Evolutionary conservation across 2,888 invertebrate genomes (phyloP), one percentile per base, ranked within the genome.

Genomic region (Neelides folsomi): DNA sequence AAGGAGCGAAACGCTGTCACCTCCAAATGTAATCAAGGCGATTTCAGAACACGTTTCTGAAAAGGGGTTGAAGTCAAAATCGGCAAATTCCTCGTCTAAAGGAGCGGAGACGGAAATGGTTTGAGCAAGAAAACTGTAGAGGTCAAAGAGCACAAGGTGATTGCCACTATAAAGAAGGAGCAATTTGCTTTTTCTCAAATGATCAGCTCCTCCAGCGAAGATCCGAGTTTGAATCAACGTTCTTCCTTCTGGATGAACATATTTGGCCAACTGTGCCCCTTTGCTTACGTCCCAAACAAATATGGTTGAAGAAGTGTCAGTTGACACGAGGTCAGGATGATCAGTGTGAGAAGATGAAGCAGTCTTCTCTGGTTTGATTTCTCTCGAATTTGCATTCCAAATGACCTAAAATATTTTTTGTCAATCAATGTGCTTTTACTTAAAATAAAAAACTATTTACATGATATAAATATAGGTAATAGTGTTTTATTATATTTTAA

Each of bases 161-260:
- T 62, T 60, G 2, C 56, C 56, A 20, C 51, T 52, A 47, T 63
- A 63, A 15, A 63, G 48, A 27, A 63, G 50, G 35, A 59, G 60
- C 1, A 60, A 39, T 52, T 62, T 62, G 1, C 59, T 54, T 16
- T 55, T 52, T 19, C 54, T 55, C 59, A 60, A 61, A 9, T 49
- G 44, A 49, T 63, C 63, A 9, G 59, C 53, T 8, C 63, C 63
- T 20, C 47, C 49, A 2, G 58, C 47, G 44, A 58, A 52, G 3
- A 27, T 3, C 50, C 58, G 59, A 2, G 59, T 44, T 47, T 58
- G 59, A 18, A 63, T 36, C 1, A 63, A 19, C n/a, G 47, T 52
- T n/a, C 55, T 54, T 7, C 54, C 49, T 19, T 62, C 61, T 4
- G 63, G 58, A 49, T 63, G 63, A 13, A 19, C 39, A 45, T 58